Evolutionary conservation across 2,113 vertebrate species (phyloP).

Genomic region (Coryphaenoides rupestris): DNA sequence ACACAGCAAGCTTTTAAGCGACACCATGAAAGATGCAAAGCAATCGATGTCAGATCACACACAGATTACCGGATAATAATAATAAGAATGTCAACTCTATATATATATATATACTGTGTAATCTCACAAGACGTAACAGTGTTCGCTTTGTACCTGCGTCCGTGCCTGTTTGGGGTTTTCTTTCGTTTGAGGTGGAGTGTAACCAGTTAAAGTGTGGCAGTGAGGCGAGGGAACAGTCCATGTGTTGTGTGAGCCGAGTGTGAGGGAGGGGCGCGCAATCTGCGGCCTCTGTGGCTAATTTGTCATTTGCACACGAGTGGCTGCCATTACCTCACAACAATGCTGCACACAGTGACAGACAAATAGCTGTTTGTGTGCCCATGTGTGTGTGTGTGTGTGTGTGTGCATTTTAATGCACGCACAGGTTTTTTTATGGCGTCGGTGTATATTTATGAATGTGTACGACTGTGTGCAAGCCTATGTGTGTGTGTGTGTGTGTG

Average conservation of each 20-base stretch:
- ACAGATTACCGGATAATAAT: neutral
- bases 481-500: neutral
- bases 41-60: neutral
- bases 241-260: conserved; percentile 19
- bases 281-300: conserved; percentile 39
- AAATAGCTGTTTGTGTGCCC: neutral
- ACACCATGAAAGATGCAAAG: too few species aligned
- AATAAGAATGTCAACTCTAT: neutral
- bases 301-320: conserved; percentile 30
- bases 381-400: conserved; percentile 15
- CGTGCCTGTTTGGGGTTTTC: too few species aligned
- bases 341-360: conserved; percentile 38
- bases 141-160: too few species aligned
- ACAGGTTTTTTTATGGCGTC: neutral
- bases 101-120: too few species aligned
- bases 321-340: conserved; percentile 34
- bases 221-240: conserved; percentile 18
- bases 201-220: neutral
- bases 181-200: neutral
- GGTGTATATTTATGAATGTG: neutral
- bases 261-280: conserved; percentile 14
- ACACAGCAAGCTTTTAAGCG: too few species aligned
- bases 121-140: neutral
- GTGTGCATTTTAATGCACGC: neutral
- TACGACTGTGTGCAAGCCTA: neutral